Evolutionary conservation across 2,113 vertebrate genomes (phyloP).

Genomic region (Stigmatopora argus): DNA sequence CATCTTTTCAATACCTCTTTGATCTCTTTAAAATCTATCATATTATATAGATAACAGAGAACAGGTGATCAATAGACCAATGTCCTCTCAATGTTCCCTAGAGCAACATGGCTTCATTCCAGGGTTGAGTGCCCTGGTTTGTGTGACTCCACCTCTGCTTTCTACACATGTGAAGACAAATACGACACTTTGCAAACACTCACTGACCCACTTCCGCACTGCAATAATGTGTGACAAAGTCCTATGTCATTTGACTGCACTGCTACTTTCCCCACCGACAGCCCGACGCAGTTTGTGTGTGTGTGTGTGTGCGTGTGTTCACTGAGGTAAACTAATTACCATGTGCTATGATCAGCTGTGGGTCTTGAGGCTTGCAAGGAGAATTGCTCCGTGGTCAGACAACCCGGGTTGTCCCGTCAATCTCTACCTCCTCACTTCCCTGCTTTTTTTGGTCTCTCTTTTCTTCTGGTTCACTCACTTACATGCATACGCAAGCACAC

Average conservation of each 20-base stretch:
- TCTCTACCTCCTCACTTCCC: slow-evolving; percentile 19
- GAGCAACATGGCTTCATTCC: slow-evolving; percentile 5
- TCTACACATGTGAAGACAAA: slow-evolving; percentile 41
- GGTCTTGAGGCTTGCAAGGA: slow-evolving; percentile 44
- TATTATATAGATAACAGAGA: background rate
- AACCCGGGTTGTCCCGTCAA: slow-evolving; percentile 37
- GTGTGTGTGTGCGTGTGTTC: slow-evolving; percentile 8
- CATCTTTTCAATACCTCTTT: background rate
- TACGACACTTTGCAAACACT: slow-evolving; percentile 27
- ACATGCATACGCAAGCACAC: slow-evolving; percentile 14
- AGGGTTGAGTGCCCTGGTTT: slow-evolving; percentile 18
- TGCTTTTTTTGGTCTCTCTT: slow-evolving; percentile 1
- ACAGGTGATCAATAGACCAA: background rate
- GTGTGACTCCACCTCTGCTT: slow-evolving; percentile 33
- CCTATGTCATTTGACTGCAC: slow-evolving; percentile 22
- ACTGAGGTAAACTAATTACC: slow-evolving; percentile 46
- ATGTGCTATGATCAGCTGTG: slow-evolving; percentile 56
- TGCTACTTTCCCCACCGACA: slow-evolving; percentile 15
- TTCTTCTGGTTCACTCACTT: slow-evolving; percentile 1
- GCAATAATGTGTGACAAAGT: slow-evolving; percentile 43
- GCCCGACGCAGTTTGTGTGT: background rate
- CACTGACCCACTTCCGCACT: slow-evolving; percentile 43
- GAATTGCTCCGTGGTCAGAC: slow-evolving; percentile 53
- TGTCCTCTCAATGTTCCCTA: background rate
- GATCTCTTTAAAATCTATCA: background rate